A percentile compares a stretch with the other conserved stretches of the same genome.
Conservation (phyloP, 2,888 invertebrate species). For the Deroplatys truncata region DNA sequence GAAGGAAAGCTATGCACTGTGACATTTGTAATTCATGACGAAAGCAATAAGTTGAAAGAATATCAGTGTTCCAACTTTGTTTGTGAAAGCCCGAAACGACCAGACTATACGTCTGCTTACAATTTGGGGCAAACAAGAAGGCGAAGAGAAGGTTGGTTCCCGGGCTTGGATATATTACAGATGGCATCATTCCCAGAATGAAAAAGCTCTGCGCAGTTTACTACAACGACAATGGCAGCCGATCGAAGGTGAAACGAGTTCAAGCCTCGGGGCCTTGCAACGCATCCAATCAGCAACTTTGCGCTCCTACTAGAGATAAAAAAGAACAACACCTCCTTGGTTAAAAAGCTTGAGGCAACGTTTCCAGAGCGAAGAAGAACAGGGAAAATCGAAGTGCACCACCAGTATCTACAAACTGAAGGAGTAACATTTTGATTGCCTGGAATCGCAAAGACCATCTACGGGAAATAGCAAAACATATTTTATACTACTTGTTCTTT, state of each 20-base stretch:
- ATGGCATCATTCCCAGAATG: neutral
- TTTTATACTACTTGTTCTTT: too few relatives aligned
- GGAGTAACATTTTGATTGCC: too few relatives aligned
- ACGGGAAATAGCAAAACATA: too few relatives aligned
- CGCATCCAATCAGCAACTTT: neutral
- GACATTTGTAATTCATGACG: neutral
- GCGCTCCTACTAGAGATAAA: neutral
- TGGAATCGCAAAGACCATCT: too few relatives aligned
- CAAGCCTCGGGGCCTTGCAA: neutral
- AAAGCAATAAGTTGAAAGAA: neutral
- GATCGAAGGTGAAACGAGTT: neutral
- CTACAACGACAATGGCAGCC: neutral
- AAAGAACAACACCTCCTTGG: neutral
- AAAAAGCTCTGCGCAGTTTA: neutral
- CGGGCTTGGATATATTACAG: neutral
- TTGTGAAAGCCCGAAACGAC: neutral
- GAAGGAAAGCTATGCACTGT: neutral
- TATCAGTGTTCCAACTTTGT: neutral
- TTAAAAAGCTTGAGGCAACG: neutral
- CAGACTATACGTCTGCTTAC: neutral
- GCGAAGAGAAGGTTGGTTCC: neutral
- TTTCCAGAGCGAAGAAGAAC: neutral
- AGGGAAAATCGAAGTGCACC: neutral
- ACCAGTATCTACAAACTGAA: too few relatives aligned
- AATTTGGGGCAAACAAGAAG: neutral